Base-by-base conservation (phyloP, 2,888 invertebrate genomes). In the Dendrolimus houi region DNA sequence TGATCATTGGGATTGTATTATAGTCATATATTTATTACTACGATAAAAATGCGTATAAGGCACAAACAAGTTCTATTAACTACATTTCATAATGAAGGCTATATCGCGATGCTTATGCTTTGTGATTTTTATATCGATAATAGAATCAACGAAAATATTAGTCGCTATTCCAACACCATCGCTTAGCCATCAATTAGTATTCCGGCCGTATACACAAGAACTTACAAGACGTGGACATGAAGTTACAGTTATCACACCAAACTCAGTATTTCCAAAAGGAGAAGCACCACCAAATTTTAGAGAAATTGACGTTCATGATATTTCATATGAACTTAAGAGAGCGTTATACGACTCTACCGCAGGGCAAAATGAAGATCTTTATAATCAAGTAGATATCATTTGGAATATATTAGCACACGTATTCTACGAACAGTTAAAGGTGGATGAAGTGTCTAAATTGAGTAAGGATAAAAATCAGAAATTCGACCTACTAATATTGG, bases 181-280 rank as follows among this genome's bases (percentile, higher is more conserved):
- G 0, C 72, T 84, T 17, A 89, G 87, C 52, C 89, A 89, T 57
- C 87, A 88, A 65, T 62, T 82, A 0, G 74, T 78, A 1, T 85
- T 76, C 55, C 71, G 77, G 54, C 72, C 77, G 0, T 56, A 90
- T 1, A 74, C 77, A 0, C 68, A 75, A n/a, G 83, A 83, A 41
- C 64, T 91, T 9, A 69, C 74, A 0, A 74, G 65, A 55, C 70
- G 80, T 1, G 90, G 89, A 1, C 90, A 91, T 57, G 75, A 89
- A 55, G 60, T 91, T 0, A 72, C 80, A 0, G 70, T 86, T 0
- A 62, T 87, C 1, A 85, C 89, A 1, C 53, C 91, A 7, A 64
- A 85, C 57, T 83, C 87, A 1, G 71, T 65, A 7, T 79, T 68
- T 29, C 64, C 70, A 1, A 66, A 73, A 57, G 71, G 69, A 3